Evolutionary conservation across 2,888 invertebrate species (phyloP), one percentile per base, ranked within the genome.

Genomic region (Steinernema carpocapsae): DNA sequence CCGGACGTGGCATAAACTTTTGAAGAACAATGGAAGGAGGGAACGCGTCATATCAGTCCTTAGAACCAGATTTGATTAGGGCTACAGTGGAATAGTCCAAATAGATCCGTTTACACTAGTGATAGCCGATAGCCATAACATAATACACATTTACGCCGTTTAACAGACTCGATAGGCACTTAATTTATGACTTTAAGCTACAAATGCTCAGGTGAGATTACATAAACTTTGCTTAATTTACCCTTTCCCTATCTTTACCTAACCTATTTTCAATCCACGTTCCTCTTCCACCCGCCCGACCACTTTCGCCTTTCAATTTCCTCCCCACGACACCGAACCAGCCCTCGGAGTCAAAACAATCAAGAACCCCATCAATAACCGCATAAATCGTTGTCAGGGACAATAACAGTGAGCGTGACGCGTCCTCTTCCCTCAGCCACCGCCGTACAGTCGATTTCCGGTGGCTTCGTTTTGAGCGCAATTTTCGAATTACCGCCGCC

Each of bases 331-430:
- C 7, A 14, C 10, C 14, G 26, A 1, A 26, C 6, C 24, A 6
- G 6, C 26, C 24, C 6, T 26, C 26, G 12, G 26, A 56, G 56
- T 4, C 56, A 56, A 51, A 56, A 56, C 56, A 56, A 56, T 56
- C 26, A 6, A 22, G 56, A 26, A 22, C 26, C 56, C 56, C 56
- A 56, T 56, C 56, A 12, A 56, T 19, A 56, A 56, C 24, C 56
- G 6, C 48, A 48, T 48, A 48, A 48, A 48, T 48, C 48, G 48
- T 17, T n/a, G n/a, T n/a, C n/a, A n/a, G 3, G 7, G 56, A 56
- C 19, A 56, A 56, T 56, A 56, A 56, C 56, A 56, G 56, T 56
- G 24, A 56, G 12, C n/a, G n/a, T n/a, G n/a, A n/a, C n/a, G n/a
- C n/a, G n/a, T n/a, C n/a, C n/a, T n/a, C n/a, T n/a, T 43, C 43